phyloP scores from a whole-genome alignment of 1,140 invertebrate genomes.

The Scaptomyza hsui region DNA sequence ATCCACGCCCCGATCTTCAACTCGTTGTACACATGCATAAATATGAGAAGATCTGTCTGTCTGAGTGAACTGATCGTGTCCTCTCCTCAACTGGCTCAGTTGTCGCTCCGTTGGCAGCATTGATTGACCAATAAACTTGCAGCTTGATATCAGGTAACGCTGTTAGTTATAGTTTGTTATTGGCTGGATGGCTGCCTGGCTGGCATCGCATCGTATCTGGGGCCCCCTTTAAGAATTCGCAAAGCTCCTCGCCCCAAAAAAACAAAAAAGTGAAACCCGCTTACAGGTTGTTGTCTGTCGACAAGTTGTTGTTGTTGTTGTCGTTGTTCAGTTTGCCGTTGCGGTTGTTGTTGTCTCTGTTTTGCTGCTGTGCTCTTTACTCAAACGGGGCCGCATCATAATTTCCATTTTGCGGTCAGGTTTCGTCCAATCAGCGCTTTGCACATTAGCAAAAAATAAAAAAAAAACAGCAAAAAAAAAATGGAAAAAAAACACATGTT shows the following conservation, averaged over 20 bases:
- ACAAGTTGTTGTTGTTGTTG: conserved; percentile 46
- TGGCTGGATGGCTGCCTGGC: conserved; percentile 46
- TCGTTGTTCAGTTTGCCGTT: conserved; percentile 13
- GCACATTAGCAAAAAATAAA: conserved; percentile 70
- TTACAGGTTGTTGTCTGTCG: conserved; percentile 38
- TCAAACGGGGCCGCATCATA: conserved; percentile 80
- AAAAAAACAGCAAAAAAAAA: conserved; percentile 23
- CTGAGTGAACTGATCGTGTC: conserved; percentile 16
- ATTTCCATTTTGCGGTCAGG: conserved; percentile 81
- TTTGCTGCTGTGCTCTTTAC: conserved; percentile 73
- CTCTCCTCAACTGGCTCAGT: conserved; percentile 40
- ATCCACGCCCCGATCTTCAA: conserved; percentile 32
- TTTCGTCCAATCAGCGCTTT: conserved; percentile 82
- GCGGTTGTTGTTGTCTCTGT: conserved; percentile 29
- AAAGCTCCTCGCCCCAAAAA: conserved; percentile 57
- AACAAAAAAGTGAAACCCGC: conserved; percentile 72
- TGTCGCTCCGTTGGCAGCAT: conserved; percentile 37
- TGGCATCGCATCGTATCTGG: conserved; percentile 8
- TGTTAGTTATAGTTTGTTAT: conserved; percentile 82
- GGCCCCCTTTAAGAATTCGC: conserved; percentile 45
- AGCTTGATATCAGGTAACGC: conserved; percentile 78
- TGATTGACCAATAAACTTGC: conserved; percentile 81
- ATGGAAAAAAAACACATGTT: conserved; percentile 62
- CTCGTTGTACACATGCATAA: conserved; percentile 52
- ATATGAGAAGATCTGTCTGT: conserved; percentile 45